Percentiles rank a stretch among this genome's conserved stretches.
Conservation (phyloP, 2,797 vertebrate genomes). For the Momotus momota region DNA sequence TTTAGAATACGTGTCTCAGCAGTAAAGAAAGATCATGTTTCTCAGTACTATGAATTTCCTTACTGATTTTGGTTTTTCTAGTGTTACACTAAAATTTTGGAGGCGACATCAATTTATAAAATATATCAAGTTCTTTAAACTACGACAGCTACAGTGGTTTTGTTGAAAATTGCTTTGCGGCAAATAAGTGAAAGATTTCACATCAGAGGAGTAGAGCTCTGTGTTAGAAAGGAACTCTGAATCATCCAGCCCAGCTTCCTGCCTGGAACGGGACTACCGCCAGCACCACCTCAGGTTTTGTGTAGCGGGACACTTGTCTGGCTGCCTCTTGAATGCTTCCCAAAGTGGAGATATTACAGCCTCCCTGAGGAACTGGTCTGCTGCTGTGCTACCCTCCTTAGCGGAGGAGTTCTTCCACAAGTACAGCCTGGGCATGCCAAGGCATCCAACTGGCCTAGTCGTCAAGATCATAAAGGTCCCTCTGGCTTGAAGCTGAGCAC, state of each 20-base stretch:
- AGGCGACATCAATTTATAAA: not conserved
- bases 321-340: fast-evolving
- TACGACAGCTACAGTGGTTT: not conserved
- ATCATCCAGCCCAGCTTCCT: not conserved
- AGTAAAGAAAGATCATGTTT: not conserved
- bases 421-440: not conserved
- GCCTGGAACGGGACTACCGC: not conserved
- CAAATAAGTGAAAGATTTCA: not conserved
- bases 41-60: not conserved
- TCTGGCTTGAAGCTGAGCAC: not conserved
- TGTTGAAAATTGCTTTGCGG: not conserved
- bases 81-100: not conserved
- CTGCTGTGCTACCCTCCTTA: not conserved
- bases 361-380: not conserved
- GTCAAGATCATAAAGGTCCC: not conserved
- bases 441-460: not conserved
- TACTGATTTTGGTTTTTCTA: not conserved
- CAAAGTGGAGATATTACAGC: not conserved
- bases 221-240: not conserved
- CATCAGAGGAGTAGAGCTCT: not conserved
- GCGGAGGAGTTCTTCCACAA: not conserved
- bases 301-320: not conserved
- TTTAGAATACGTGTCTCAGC: not conserved
- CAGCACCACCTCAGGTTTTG: not conserved
- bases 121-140: not conserved